Conservation (phyloP, 2,113 vertebrate species). For the Pundamilia nyererei region DNA sequence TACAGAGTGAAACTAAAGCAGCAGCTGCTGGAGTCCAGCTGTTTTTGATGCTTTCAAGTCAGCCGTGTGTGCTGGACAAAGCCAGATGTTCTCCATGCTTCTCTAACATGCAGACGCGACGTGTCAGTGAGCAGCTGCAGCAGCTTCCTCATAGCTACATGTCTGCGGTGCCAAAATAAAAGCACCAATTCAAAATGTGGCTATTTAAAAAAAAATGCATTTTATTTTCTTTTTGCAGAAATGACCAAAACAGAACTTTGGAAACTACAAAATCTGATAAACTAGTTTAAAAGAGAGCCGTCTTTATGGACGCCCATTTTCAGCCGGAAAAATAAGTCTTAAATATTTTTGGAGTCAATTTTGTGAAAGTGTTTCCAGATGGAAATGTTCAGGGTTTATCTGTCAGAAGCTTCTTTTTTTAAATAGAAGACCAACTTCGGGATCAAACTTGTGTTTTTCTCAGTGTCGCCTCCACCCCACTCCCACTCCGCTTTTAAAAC, state of each 20-base stretch:
- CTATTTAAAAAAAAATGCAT: not conserved
- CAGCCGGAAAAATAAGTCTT: fast-evolving
- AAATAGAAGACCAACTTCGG: fast-evolving
- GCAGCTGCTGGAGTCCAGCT: not conserved
- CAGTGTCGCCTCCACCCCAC: not conserved
- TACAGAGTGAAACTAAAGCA: not conserved
- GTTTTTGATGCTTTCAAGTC: not conserved
- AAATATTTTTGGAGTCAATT: not conserved
- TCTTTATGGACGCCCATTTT: not conserved
- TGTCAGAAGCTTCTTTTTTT: not conserved
- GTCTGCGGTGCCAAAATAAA: not conserved
- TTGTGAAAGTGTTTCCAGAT: not conserved
- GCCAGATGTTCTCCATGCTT: not conserved
- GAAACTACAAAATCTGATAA: not conserved
- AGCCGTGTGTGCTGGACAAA: not conserved
- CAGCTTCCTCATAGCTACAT: not conserved
- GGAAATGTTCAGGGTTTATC: not conserved
- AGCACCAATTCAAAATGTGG: not conserved
- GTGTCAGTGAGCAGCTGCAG: not conserved
- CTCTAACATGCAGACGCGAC: not conserved
- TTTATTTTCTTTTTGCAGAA: not conserved
- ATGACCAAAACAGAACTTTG: not conserved
- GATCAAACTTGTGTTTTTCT: not conserved
- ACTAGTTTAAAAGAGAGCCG: not conserved
- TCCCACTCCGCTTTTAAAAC: not conserved